phyloP scores from a whole-genome alignment of 1,140 invertebrate species.

The Aphelenchoides avenae region DNA sequence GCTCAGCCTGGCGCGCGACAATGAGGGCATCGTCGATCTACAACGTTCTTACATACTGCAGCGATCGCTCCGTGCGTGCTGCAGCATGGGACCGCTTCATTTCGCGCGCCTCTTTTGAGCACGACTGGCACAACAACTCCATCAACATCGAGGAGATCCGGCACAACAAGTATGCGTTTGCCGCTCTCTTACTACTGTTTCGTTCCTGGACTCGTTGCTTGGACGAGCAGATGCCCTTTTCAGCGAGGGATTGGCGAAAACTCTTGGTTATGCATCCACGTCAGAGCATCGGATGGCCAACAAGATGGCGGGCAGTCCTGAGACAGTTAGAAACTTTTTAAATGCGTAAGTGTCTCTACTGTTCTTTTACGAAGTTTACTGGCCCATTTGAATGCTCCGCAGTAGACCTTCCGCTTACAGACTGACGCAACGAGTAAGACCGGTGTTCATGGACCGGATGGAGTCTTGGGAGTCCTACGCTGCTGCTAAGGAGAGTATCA shows the following conservation, averaged over 20 bases:
- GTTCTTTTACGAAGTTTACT: conserved; percentile 3
- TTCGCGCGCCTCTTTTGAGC: conserved; percentile 45
- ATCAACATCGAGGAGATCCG: conserved; percentile 56
- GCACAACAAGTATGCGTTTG: conserved; percentile 53
- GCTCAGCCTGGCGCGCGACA: neutral
- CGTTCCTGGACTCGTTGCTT: conserved; percentile 12
- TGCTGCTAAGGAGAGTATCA: conserved; percentile 37
- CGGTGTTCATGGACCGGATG: conserved; percentile 52
- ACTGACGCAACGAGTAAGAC: conserved; percentile 44
- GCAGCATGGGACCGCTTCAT: conserved; percentile 48
- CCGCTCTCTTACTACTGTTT: conserved; percentile 15
- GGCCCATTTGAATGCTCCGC: neutral
- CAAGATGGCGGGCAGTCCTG: conserved; percentile 56
- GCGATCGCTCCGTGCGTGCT: conserved; percentile 42
- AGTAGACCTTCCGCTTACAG: conserved; percentile 32
- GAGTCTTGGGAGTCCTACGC: conserved; percentile 52
- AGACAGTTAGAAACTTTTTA: conserved; percentile 55
- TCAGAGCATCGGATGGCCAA: conserved; percentile 54
- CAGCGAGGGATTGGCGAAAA: conserved; percentile 55
- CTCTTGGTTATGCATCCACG: conserved; percentile 47
- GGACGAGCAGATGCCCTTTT: conserved; percentile 15
- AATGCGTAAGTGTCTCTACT: conserved; percentile 33
- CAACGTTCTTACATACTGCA: conserved; percentile 53
- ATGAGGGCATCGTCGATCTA: conserved; percentile 31
- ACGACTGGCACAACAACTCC: conserved; percentile 56